A percentile compares a stretch with the other conserved stretches of the same genome.
Conservation (phyloP, 2,113 vertebrate species). For the Onychorhynchus coronatus region DNA sequence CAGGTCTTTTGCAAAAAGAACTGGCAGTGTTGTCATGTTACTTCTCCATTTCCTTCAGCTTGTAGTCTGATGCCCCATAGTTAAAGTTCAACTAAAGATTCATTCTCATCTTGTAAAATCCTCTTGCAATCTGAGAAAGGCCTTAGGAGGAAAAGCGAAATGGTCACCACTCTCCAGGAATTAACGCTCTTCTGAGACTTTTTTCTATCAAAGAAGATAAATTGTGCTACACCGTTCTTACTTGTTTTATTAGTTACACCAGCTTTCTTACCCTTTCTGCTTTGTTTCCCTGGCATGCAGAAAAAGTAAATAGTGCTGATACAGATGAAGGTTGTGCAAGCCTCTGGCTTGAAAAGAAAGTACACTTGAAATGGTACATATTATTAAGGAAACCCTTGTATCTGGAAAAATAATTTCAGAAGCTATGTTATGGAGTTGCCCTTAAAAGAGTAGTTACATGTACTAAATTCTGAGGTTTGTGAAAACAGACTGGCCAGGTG, state of each 20-base stretch:
- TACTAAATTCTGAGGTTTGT: not conserved
- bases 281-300: not conserved
- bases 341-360: not conserved
- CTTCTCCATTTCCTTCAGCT: not conserved
- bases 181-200: not conserved
- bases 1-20: conserved; percentile 6
- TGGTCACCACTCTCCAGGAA: not conserved
- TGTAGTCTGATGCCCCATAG: not conserved
- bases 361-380: not conserved
- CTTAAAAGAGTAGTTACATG: not conserved
- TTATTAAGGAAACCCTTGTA: not conserved
- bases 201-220: not conserved
- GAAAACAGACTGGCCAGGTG: not conserved
- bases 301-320: not conserved
- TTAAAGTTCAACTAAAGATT: not conserved
- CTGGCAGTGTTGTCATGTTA: not conserved
- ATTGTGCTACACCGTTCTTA: not conserved
- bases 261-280: not conserved
- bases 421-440: not conserved
- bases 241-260: not conserved
- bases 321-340: not conserved
- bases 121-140: not conserved
- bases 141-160: not conserved
- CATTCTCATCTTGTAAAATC: not conserved
- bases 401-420: not conserved